Percentiles rank a stretch among this genome's conserved stretches.
Conservation (phyloP, 2,113 vertebrate species). For the Hassar affinis region DNA sequence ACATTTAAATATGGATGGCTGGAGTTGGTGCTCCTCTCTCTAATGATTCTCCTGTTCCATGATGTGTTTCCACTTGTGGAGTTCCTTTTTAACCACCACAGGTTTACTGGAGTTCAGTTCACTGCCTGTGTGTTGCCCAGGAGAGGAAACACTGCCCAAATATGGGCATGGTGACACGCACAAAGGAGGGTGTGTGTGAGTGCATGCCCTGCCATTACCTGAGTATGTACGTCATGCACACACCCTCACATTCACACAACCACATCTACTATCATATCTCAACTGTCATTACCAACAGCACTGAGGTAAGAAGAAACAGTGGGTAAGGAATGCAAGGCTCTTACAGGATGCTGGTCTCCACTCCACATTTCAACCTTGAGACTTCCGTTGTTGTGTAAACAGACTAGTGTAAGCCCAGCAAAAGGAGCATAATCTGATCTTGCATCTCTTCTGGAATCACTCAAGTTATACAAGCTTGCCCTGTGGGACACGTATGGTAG, state of each 20-base stretch:
- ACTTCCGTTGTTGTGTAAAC: conserved; percentile 66
- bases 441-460: conserved; percentile 43
- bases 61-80: conserved; percentile 63
- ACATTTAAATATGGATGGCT: neutral
- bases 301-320: conserved; percentile 34
- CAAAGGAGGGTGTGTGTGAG: conserved; percentile 68
- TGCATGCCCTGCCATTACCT: conserved; percentile 49
- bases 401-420: conserved; percentile 50
- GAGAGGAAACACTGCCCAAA: conserved; percentile 73
- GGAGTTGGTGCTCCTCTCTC: neutral
- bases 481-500: conserved; percentile 37
- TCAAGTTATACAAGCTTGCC: conserved; percentile 48
- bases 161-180: conserved; percentile 66
- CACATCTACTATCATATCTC: conserved; percentile 38
- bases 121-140: conserved; percentile 63
- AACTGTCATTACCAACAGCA: conserved; percentile 44
- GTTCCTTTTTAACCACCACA: conserved; percentile 42
- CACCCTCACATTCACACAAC: conserved; percentile 37
- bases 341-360: conserved; percentile 30
- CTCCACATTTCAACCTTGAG: conserved; percentile 50
- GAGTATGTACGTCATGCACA: conserved; percentile 51
- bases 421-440: conserved; percentile 40
- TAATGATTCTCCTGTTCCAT: conserved; percentile 73
- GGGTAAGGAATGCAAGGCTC: conserved; percentile 23
- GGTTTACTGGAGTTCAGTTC: conserved; percentile 67